These are phyloP conservation scores for Carposina sasakii DNA, from an alignment of 1,140 invertebrate species.

Conservation along the genomic window DNA sequence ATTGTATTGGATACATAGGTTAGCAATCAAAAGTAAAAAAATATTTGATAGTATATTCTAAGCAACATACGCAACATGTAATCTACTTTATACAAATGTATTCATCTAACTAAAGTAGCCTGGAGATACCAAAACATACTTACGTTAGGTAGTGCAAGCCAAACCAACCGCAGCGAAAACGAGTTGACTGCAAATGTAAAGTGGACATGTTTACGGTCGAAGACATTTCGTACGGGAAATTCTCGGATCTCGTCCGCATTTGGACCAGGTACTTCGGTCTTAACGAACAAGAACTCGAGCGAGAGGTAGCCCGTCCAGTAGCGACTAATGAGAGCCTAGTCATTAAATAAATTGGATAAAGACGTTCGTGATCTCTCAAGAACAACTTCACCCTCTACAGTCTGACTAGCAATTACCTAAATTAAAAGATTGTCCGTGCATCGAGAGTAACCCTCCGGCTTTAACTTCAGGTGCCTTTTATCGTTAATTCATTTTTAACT, in stretches of 20 bases:
- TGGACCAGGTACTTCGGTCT: slow-evolving; percentile 7
- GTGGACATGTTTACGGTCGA: slow-evolving; percentile 3
- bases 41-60: no score
- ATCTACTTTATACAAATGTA: no score
- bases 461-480: slow-evolving; percentile 25
- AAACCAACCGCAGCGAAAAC: no score
- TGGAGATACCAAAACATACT: no score
- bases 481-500: slow-evolving; percentile 31
- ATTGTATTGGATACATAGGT: no score
- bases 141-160: no score
- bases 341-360: slow-evolving; percentile 73
- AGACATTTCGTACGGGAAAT: neutral
- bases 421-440: slow-evolving; percentile 68
- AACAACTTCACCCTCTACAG: slow-evolving; percentile 62
- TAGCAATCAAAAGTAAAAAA: no score
- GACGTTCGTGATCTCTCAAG: slow-evolving; percentile 69
- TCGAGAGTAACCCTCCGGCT: slow-evolving; percentile 51
- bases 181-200: neutral
- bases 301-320: slow-evolving; percentile 53
- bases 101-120: no score
- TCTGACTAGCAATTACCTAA: slow-evolving; percentile 69
- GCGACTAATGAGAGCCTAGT: slow-evolving; percentile 65
- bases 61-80: no score
- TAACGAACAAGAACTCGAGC: slow-evolving; percentile 53
- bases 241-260: neutral